Evolutionary conservation across 2,797 vertebrate species (phyloP).

Genomic region (Vultur gryphus): DNA sequence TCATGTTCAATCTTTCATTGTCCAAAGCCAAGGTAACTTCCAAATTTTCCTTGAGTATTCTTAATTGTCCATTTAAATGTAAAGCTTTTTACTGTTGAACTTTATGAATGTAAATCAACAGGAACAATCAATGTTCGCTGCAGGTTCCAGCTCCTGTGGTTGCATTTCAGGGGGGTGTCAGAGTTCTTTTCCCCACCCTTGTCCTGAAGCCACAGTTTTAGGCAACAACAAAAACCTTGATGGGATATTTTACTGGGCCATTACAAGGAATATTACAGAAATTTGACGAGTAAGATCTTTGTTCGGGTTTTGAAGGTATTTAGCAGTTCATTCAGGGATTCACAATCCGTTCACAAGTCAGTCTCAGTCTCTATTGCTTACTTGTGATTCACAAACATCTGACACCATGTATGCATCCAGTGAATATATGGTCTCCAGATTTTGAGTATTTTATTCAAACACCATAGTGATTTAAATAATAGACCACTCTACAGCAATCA

Average conservation of each 20-base stretch:
- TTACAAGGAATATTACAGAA: neutral
- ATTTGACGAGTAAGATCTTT: neutral
- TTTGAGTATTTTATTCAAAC: conserved; percentile 33
- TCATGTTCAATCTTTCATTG: neutral
- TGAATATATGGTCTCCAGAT: neutral
- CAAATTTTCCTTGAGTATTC: neutral
- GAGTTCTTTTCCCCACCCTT: neutral
- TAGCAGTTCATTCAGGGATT: neutral
- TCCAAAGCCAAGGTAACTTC: neutral
- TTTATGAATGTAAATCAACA: neutral
- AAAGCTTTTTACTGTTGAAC: neutral
- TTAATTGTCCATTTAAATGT: neutral
- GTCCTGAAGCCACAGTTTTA: neutral
- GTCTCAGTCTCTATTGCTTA: neutral
- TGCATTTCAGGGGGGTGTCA: neutral
- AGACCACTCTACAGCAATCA: conserved; percentile 52
- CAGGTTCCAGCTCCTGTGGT: neutral
- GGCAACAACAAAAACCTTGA: neutral
- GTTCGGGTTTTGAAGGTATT: neutral
- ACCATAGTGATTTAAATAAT: conserved; percentile 39
- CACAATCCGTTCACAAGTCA: neutral
- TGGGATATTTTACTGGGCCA: neutral
- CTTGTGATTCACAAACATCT: conserved; percentile 24
- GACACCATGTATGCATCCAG: neutral
- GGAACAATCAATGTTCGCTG: neutral